Conservation (phyloP, 2,797 vertebrate genomes). For the Phataginus tricuspis region DNA sequence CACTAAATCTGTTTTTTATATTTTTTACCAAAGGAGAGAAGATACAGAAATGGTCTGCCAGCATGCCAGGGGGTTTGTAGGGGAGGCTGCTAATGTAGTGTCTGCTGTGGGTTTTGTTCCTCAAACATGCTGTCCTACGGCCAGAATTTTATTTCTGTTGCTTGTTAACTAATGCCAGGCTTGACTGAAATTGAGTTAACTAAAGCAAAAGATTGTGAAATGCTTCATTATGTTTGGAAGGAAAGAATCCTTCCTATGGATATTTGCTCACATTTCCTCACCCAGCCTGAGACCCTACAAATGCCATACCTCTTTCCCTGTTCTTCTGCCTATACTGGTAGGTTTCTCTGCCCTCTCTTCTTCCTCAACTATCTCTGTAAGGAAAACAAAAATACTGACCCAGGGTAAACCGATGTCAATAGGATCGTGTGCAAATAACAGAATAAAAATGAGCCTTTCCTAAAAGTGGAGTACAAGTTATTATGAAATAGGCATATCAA, state of each 20-base stretch:
- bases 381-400: neutral
- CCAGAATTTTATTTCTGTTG: conserved; percentile 62
- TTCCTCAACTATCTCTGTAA: neutral
- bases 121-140: neutral
- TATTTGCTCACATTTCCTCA: neutral
- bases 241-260: neutral
- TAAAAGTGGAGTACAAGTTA: neutral
- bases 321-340: neutral
- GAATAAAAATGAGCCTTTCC: neutral
- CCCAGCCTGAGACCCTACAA: neutral
- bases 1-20: neutral
- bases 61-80: neutral
- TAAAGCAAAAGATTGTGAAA: conserved; percentile 66
- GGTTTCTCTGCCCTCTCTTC: neutral
- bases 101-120: neutral
- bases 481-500: neutral
- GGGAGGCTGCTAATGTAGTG: neutral
- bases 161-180: conserved; percentile 61
- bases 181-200: conserved; percentile 63
- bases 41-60: neutral
- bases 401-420: neutral
- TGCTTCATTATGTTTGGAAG: conserved; percentile 56
- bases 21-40: neutral
- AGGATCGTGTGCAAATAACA: neutral
- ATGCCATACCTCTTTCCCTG: neutral